A percentile compares a stretch with the other conserved stretches of the same genome.
phyloP scores from a whole-genome alignment of 2,888 invertebrate genomes.

The Idaea aversata region DNA sequence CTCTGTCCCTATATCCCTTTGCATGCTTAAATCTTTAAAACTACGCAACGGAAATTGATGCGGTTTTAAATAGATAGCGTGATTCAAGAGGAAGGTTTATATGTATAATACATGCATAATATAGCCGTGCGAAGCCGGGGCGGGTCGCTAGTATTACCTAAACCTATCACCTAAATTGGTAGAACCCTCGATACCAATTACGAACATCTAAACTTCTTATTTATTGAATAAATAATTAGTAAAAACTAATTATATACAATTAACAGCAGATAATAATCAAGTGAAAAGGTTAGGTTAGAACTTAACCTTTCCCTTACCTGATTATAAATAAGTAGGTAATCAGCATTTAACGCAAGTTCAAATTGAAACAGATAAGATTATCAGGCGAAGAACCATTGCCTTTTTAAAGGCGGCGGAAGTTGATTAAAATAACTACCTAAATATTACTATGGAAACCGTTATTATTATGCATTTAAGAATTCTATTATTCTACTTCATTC shows the following conservation, averaged over 20 bases:
- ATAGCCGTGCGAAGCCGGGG: too few relatives aligned
- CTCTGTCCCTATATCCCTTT: too few relatives aligned
- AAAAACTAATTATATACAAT: neutral
- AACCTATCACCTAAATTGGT: too few relatives aligned
- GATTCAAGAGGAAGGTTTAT: too few relatives aligned
- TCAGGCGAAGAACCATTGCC: neutral
- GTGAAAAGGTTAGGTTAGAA: neutral
- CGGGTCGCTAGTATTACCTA: too few relatives aligned
- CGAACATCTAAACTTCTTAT: too few relatives aligned
- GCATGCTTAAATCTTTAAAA: too few relatives aligned
- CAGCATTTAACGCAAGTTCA: neutral
- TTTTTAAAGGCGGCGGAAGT: neutral
- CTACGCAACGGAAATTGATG: too few relatives aligned
- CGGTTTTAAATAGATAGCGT: too few relatives aligned
- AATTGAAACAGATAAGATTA: neutral
- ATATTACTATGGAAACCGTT: neutral
- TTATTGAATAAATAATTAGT: too few relatives aligned
- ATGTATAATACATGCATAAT: too few relatives aligned
- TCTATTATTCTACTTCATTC: constrained; percentile 12
- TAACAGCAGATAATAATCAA: neutral
- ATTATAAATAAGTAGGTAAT: neutral
- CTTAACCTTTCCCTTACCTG: neutral
- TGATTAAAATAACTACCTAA: neutral
- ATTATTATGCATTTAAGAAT: constrained; percentile 2
- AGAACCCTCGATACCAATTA: too few relatives aligned